A percentile compares a stretch with the other conserved stretches of the same genome.
Conservation (phyloP, 2,888 invertebrate genomes). For the Sepioteuthis lessoniana region DNA sequence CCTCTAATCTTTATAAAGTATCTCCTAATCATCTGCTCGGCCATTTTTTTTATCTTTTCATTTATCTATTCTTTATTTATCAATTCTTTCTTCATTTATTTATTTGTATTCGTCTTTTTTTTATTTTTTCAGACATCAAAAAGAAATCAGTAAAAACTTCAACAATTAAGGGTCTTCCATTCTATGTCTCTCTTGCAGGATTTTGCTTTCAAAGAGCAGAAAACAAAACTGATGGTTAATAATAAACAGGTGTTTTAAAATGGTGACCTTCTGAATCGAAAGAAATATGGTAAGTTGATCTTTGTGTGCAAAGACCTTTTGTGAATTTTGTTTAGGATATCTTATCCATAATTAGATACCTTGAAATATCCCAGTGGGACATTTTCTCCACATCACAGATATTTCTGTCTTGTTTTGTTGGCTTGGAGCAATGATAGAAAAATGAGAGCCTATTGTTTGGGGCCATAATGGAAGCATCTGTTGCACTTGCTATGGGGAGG, state of each 20-base stretch:
- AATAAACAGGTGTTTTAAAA: not conserved
- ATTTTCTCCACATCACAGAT: not conserved
- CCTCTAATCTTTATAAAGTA: not conserved
- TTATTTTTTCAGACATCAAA: not conserved
- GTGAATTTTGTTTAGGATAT: not conserved
- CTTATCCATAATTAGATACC: not conserved
- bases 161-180: no score
- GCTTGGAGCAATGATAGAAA: not conserved
- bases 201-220: not conserved
- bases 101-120: not conserved
- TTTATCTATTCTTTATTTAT: no score
- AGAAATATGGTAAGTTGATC: constrained; percentile 33
- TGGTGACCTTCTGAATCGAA: not conserved
- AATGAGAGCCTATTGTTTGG: not conserved
- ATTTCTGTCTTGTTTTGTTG: not conserved
- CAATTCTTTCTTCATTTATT: not conserved
- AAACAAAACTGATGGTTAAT: not conserved
- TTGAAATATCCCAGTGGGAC: not conserved
- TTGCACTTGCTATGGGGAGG: not conserved
- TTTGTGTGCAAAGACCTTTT: not conserved
- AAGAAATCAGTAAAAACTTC: not conserved
- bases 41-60: not conserved
- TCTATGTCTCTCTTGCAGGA: not conserved
- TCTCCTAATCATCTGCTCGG: not conserved
- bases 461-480: not conserved